Evolutionary conservation across 2,797 vertebrate genomes (phyloP).

Genomic region (Masticophis lateralis): DNA sequence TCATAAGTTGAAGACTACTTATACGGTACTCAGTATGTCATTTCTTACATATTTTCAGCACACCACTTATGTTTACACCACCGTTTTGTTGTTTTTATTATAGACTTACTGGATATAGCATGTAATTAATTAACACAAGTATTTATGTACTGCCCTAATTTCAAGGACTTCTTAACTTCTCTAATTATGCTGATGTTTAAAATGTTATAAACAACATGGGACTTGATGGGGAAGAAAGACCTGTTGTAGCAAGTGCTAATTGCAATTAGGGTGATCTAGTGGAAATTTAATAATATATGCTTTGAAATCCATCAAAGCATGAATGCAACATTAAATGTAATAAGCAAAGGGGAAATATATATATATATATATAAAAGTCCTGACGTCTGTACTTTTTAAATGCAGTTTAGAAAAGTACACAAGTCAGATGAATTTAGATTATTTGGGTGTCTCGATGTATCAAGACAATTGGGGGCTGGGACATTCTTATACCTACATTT

Average conservation of each 20-base stretch:
- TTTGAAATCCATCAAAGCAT: neutral
- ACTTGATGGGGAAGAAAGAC: neutral
- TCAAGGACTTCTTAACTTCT: neutral
- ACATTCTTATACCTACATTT: slow-evolving; percentile 48
- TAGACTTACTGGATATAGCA: neutral
- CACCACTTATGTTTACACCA: neutral
- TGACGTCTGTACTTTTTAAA: slow-evolving; percentile 18
- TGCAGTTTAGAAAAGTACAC: slow-evolving; percentile 18
- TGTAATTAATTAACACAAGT: neutral
- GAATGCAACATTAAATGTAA: neutral
- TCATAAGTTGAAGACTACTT: neutral
- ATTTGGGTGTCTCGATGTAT: slow-evolving; percentile 52
- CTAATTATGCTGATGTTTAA: neutral
- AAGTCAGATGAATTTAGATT: slow-evolving; percentile 56
- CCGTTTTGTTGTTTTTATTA: neutral
- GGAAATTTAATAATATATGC: neutral
- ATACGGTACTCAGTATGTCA: neutral
- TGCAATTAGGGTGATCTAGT: slow-evolving; percentile 10
- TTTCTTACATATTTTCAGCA: neutral
- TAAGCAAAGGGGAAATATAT: slow-evolving; percentile 29
- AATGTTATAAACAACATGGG: neutral
- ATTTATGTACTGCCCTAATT: neutral
- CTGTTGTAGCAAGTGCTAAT: neutral
- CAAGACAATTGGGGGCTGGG: slow-evolving; percentile 5
- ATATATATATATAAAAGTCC: neutral